phyloP scores from a whole-genome alignment of 1,140 invertebrate species.

The Pogonus chalceus region DNA sequence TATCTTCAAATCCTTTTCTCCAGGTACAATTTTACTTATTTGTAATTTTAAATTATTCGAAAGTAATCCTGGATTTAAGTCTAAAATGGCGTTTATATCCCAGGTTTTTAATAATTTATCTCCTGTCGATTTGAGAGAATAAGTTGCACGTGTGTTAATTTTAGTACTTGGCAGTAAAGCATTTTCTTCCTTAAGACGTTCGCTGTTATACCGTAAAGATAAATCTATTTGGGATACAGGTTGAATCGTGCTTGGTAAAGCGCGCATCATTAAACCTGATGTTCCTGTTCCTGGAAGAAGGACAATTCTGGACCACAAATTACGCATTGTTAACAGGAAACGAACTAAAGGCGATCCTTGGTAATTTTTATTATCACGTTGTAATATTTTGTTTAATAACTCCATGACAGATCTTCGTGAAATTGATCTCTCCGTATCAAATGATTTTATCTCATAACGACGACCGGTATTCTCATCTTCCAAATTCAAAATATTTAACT shows the following conservation, averaged over 20 bases:
- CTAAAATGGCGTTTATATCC: conserved; percentile 30
- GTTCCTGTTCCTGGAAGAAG: conserved; percentile 10
- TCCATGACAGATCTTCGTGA: background rate
- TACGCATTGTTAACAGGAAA: background rate
- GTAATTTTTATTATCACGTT: background rate
- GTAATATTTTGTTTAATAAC: background rate
- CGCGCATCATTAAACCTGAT: conserved; percentile 12
- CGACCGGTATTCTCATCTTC: conserved; percentile 27
- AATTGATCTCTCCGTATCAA: conserved; percentile 29
- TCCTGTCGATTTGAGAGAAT: conserved; percentile 16
- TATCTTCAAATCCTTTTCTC: conserved; percentile 31
- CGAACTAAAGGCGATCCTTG: conserved; percentile 3
- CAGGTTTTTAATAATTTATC: conserved; percentile 26
- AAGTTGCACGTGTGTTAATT: background rate
- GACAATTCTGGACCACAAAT: conserved; percentile 5
- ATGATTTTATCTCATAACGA: conserved; percentile 21
- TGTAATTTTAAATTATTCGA: conserved; percentile 26
- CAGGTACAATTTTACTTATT: conserved; percentile 27
- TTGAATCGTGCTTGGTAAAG: conserved; percentile 16
- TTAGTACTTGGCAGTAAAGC: conserved; percentile 15
- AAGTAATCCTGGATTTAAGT: conserved; percentile 25
- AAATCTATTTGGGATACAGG: conserved; percentile 22
- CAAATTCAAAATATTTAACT: background rate
- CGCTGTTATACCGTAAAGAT: conserved; percentile 15
- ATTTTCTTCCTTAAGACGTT: conserved; percentile 10